These are phyloP conservation scores for Helarctos malayanus DNA, from an alignment of 2,797 vertebrate genomes.

Conservation along the genomic window DNA sequence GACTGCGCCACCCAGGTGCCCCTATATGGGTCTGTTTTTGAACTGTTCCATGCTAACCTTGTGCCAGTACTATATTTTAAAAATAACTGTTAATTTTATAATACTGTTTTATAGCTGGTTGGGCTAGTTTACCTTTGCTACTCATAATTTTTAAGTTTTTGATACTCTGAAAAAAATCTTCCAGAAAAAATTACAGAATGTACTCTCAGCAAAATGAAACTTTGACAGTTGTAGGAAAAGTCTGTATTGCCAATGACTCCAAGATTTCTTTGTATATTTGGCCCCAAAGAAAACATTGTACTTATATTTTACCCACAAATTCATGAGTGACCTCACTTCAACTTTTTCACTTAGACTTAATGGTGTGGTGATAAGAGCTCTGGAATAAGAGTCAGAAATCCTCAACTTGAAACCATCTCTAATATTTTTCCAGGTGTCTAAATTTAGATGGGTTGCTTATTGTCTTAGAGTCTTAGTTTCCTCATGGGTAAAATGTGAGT, in stretches of 20 bases:
- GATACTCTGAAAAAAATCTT: background rate
- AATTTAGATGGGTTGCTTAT: background rate
- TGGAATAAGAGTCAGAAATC: constrained; percentile 17
- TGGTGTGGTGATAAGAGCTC: background rate
- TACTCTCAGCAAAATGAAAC: background rate
- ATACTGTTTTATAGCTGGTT: background rate
- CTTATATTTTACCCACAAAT: background rate
- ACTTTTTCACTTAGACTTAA: background rate
- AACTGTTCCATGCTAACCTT: background rate
- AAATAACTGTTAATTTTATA: constrained; percentile 9
- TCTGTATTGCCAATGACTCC: background rate
- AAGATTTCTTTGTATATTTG: constrained; percentile 22
- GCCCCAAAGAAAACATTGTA: constrained; percentile 27
- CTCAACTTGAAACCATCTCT: background rate
- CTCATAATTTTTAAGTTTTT: background rate
- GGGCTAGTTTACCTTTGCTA: background rate
- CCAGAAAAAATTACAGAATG: background rate
- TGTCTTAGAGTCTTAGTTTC: constrained; percentile 10
- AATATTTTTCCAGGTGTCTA: background rate
- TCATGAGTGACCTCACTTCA: background rate
- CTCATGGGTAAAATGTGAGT: background rate
- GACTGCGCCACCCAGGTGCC: too few species aligned
- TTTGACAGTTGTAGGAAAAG: constrained; percentile 37
- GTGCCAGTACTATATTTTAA: background rate
- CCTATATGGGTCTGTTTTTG: background rate